phyloP scores from a whole-genome alignment of 2,797 vertebrate species.

The Limosa lapponica region DNA sequence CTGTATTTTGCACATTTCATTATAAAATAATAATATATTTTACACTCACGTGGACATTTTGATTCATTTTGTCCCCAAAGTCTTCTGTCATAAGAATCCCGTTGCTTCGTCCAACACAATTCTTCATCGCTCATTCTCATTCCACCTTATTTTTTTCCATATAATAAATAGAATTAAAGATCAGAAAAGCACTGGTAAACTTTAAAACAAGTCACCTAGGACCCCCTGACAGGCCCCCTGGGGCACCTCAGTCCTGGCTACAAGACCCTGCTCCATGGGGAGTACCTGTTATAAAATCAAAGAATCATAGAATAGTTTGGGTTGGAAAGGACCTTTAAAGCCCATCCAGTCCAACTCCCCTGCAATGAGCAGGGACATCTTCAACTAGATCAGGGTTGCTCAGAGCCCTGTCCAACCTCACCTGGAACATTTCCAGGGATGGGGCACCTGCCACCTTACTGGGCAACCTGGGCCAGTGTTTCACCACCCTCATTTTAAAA shows the following conservation, averaged over 20 bases:
- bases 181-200: not conserved
- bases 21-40: not conserved
- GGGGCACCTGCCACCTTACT: not conserved
- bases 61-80: not conserved
- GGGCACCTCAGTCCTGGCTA: not conserved
- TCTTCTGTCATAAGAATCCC: not conserved
- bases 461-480: not conserved
- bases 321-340: not conserved
- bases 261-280: fast-evolving
- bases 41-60: not conserved
- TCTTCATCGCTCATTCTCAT: not conserved
- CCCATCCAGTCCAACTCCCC: not conserved
- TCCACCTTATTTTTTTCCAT: not conserved
- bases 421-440: not conserved
- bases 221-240: fast-evolving
- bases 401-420: not conserved
- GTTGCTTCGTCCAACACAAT: not conserved
- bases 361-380: not conserved
- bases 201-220: not conserved
- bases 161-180: not conserved
- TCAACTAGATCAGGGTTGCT: not conserved
- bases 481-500: not conserved
- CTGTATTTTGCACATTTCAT: not conserved
- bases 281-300: not conserved
- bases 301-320: not conserved